Evolutionary conservation across 2,797 vertebrate genomes (phyloP).

Genomic region (Thunnus albacares): DNA sequence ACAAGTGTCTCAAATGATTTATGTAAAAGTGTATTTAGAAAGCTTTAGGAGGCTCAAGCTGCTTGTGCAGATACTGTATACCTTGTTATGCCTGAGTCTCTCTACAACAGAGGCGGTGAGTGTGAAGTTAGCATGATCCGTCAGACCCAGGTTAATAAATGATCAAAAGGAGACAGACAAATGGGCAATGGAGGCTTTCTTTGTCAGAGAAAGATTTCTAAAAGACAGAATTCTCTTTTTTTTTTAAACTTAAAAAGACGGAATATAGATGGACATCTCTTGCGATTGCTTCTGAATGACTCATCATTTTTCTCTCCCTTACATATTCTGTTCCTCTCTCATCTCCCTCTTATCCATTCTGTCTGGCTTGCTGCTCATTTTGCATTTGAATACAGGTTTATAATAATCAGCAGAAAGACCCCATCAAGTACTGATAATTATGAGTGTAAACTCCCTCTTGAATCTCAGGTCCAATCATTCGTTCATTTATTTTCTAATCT

Average conservation of each 20-base stretch:
- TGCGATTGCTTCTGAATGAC: slow-evolving; percentile 47
- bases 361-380: slow-evolving; percentile 18
- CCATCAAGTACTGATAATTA: slow-evolving; percentile 19
- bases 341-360: neutral
- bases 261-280: slow-evolving; percentile 35
- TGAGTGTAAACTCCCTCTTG: slow-evolving; percentile 18
- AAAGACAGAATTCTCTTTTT: neutral
- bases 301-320: slow-evolving; percentile 42
- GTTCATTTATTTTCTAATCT: neutral
- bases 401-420: slow-evolving; percentile 5
- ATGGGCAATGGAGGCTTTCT: too few relatives aligned
- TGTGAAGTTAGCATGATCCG: neutral
- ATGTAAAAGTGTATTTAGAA: too few relatives aligned
- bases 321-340: neutral
- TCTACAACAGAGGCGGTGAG: too few relatives aligned
- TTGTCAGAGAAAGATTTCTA: neutral
- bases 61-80: too few relatives aligned
- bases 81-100: neutral
- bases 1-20: too few relatives aligned
- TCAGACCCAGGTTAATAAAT: too few relatives aligned
- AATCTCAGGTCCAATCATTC: slow-evolving; percentile 14
- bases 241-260: neutral
- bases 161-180: too few relatives aligned
- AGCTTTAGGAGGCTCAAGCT: too few relatives aligned
- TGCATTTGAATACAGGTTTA: slow-evolving; percentile 28